Base-by-base conservation (phyloP, 2,888 invertebrate species). In the Phyto melanocephala region DNA sequence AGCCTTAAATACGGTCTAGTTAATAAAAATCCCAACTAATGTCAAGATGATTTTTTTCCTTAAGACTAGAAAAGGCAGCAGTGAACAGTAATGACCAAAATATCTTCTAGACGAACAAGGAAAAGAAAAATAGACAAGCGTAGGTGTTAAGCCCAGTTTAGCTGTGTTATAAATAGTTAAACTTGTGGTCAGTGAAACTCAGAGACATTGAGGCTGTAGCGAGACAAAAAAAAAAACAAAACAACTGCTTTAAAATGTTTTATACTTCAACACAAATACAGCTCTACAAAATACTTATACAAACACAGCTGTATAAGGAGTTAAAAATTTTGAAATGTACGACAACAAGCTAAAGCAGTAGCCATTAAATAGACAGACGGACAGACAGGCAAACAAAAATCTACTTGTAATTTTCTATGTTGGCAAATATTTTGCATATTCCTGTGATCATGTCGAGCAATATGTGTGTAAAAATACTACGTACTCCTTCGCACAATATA, bases 91-190 rank as follows among this genome's bases (percentile, higher is more conserved):
- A 13, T 5, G 4, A 37, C 11, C 33, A 70, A 62, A 47, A 45
- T 24, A 71, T 20, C 28, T 28, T 28, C 28, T 42, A 68, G 10
- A 15, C 40, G 58, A 13, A 76, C 10, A 50, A 47, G 22, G 22
- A 54, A n/a, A 68, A 60, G 37, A 68, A 68, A 74, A 65, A 56
- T 58, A 60, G 40, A 8, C 63, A 75, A 71, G 82, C 82, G 82
- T 82, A 82, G 82, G 82, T 82, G 82, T 82, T 82, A 82, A 79
- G 82, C 75, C 75, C 45, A 79, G 82, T 79, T 82, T 75, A 76
- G 68, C 74, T 54, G 65, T 67, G 60, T 79, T 71, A 82, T 71
- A 79, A 75, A 79, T 79, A 79, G 70, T 75, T 74, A 45, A 74
- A 50, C 50, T 74, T 28, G 28, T 28, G 79, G 72, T 15, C 72